Evolutionary conservation across 2,888 invertebrate genomes (phyloP).

Genomic region (Theodoxus fluviatilis): DNA sequence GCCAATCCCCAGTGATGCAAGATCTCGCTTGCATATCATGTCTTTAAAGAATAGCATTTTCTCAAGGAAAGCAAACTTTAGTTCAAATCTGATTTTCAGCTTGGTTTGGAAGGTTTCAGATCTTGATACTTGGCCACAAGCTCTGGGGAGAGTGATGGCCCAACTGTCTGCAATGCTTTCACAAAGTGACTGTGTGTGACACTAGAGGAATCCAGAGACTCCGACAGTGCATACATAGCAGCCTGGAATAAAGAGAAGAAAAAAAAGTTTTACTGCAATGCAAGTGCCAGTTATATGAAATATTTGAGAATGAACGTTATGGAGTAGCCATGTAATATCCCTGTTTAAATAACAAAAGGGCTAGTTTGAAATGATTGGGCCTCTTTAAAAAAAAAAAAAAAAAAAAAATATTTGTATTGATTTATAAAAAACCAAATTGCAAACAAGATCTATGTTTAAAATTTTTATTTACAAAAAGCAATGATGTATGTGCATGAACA

Average conservation of each 20-base stretch:
- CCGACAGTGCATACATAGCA: constrained; percentile 47
- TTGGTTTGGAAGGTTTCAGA: too few species aligned
- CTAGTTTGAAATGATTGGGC: background rate
- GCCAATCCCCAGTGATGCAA: too few species aligned
- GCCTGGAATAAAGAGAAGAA: constrained; percentile 44
- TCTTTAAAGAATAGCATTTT: too few species aligned
- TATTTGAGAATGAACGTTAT: too few species aligned
- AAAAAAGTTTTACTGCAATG: too few species aligned
- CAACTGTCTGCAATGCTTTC: constrained; percentile 35
- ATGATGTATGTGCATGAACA: background rate
- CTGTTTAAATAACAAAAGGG: background rate
- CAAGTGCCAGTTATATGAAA: too few species aligned
- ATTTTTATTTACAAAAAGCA: background rate
- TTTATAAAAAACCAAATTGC: background rate
- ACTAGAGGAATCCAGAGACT: constrained; percentile 36
- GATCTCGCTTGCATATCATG: too few species aligned
- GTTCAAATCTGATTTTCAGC: too few species aligned
- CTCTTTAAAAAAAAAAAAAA: background rate
- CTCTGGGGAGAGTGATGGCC: too few species aligned
- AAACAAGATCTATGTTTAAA: background rate
- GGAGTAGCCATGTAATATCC: too few species aligned
- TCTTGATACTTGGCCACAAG: too few species aligned
- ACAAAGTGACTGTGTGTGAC: constrained; percentile 44
- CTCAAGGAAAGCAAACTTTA: too few species aligned
- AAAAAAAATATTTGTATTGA: background rate